Base-by-base conservation (phyloP, 2,888 invertebrate species). In the Protophormia terraenovae region DNA sequence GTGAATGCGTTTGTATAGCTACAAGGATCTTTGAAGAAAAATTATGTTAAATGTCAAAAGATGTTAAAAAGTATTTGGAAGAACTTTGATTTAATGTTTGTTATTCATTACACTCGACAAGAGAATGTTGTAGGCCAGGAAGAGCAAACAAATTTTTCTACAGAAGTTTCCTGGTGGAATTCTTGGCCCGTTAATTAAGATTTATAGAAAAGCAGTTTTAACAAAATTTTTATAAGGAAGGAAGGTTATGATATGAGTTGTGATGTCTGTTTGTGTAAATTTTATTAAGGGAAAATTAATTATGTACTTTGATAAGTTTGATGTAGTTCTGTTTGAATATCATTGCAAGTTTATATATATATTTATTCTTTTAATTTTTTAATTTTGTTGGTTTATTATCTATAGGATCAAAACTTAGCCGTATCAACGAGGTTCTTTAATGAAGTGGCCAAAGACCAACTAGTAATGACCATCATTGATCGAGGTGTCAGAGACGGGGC, bases 1-100 rank as follows among this genome's bases (percentile, higher is more conserved):
- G 19, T 29, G 16, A 41, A 67, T 22, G 14, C 7, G 32, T 16
- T 22, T 22, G 12, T 19, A 22, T 7, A 27, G 27, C 35, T 47
- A 47, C 27, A 67, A 47, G 10, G 16, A 75, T 38, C 53, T 66
- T 55, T 64, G 12, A 58, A 72, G 83, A 27, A 35, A 73, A 81
- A 67, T 81, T 67, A 73, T 80, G 73, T 66, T 73, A 58, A 76
- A 76, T 77, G 82, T 71, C 64, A 83, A 77, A 83, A 72, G 82
- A 71, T 66, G 64, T 73, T 80, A 58, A 78, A n/a, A 78, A 78
- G 66, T 66, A 73, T 80, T 80, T 73, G 47, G 47, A 80, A 66
- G 64, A 72, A 80, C 66, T 80, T 80, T 80, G 73, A 80, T 80
- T 80, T 73, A 80, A 80, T 80, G 73, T 80, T 80, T 80, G 73